Base-by-base conservation (phyloP, 2,888 invertebrate genomes). In the Saturnia japonica region DNA sequence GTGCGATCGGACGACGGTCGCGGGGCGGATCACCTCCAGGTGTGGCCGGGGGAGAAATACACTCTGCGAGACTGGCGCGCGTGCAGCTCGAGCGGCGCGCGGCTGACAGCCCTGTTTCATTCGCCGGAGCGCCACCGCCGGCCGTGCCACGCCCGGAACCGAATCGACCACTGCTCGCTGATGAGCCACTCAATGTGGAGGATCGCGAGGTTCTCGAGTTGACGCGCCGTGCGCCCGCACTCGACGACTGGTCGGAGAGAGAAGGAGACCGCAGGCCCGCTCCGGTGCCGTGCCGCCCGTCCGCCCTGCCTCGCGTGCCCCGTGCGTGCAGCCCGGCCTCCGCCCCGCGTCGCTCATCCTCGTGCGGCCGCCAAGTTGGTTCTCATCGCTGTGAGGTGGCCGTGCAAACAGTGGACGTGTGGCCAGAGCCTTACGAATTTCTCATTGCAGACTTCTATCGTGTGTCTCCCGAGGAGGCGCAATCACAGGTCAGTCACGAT, bases 371-470 rank as follows among this genome's bases (percentile, higher is more conserved):
- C 66, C 42, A 62, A 54, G 34, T 68, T 67, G 54, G 71, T 69
- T 34, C 73, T 74, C 71, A 75, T 68, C 74, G 71, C 54, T 45
- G 67, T 51, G 67, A 78, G 68, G 84, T 79, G 69, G 87, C 86
- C 72, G 85, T 82, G 82, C 97, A 97, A 88, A 97, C 97, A 16
- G 94, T 96, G 69, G 96, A 96, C 82, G 88, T 95, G 76, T 95
- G 96, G 95, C 96, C 96, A 68, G 94, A 94, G 85, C 95, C 96
- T 64, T 97, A 97, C 85, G 97, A 97, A 84, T 96, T 96, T 85
- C 90, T 97, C 70, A 95, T 97, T 75, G 93, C 96, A n/a, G 96
- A 96, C 75, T 95, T 96, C 77, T 95, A 96, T 80, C 94, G 87
- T 40, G 75, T 76, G 67, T 75, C 84, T 25, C 85, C 91, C 75